These are phyloP conservation scores for Cydia fagiglandana DNA, from an alignment of 1,140 invertebrate genomes.

Conservation along the genomic window DNA sequence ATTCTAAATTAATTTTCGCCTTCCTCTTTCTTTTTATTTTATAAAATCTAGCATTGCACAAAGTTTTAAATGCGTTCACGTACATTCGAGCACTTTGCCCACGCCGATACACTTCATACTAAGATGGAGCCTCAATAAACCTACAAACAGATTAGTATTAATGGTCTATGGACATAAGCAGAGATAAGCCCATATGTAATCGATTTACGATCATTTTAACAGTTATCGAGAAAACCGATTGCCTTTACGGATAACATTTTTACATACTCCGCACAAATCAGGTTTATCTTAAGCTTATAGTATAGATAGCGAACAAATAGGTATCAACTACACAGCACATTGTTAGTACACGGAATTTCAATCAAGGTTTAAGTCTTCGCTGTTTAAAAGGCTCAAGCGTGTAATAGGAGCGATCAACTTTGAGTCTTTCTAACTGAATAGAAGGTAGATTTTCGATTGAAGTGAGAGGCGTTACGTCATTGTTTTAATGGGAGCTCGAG, in stretches of 20 bases:
- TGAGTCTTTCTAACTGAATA: not conserved
- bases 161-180: constrained; percentile 14
- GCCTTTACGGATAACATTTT: constrained; percentile 50
- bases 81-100: not conserved
- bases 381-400: constrained; percentile 40
- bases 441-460: constrained; percentile 41
- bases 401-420: constrained; percentile 33
- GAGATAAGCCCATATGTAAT: constrained; percentile 33
- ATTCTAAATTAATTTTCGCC: too few species aligned
- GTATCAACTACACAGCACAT: constrained; percentile 67
- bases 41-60: not conserved
- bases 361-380: constrained; percentile 48
- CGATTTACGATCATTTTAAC: constrained; percentile 47
- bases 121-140: not conserved
- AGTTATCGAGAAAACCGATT: constrained; percentile 51
- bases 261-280: constrained; percentile 56
- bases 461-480: constrained; percentile 36
- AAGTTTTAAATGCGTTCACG: not conserved
- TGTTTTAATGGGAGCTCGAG: constrained; percentile 55
- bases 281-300: constrained; percentile 50
- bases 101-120: not conserved
- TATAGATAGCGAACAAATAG: constrained; percentile 69
- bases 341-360: constrained; percentile 77
- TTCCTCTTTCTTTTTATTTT: not conserved
- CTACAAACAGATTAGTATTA: constrained; percentile 20